Conservation (phyloP, 2,113 vertebrate species). For the Microcebus tavaratra region DNA sequence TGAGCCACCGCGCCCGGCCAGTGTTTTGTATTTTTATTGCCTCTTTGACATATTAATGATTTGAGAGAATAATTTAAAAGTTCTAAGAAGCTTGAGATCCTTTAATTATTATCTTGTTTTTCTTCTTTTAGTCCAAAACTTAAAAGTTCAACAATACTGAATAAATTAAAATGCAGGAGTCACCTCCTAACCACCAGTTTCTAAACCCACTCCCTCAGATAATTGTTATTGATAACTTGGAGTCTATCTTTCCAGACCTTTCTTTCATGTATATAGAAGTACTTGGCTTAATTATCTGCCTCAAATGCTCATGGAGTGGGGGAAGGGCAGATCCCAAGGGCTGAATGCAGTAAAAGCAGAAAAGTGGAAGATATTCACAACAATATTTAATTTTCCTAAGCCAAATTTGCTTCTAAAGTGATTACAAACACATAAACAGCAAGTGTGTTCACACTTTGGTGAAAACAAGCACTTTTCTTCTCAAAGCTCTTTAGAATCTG, state of each 20-base stretch:
- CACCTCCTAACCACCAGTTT: neutral
- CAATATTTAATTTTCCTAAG: conserved; percentile 8
- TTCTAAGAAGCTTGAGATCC: neutral
- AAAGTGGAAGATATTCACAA: neutral
- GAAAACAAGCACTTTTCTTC: neutral
- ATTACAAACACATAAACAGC: neutral
- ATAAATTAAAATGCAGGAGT: neutral
- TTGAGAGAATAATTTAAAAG: neutral
- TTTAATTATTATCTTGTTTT: neutral
- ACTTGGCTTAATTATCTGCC: neutral
- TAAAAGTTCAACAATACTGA: neutral
- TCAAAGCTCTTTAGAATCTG: neutral
- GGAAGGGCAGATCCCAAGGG: neutral
- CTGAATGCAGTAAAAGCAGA: neutral
- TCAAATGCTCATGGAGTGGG: neutral
- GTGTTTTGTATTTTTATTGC: neutral
- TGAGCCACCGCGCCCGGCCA: too few relatives aligned
- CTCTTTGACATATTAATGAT: neutral
- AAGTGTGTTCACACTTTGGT: neutral
- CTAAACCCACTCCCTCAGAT: neutral
- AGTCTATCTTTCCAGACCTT: neutral
- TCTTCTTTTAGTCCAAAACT: neutral
- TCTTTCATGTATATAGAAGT: neutral
- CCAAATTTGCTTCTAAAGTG: neutral
- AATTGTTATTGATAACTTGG: neutral